Base-by-base conservation (phyloP, 2,113 vertebrate species). In the Corydoras maculifer region DNA sequence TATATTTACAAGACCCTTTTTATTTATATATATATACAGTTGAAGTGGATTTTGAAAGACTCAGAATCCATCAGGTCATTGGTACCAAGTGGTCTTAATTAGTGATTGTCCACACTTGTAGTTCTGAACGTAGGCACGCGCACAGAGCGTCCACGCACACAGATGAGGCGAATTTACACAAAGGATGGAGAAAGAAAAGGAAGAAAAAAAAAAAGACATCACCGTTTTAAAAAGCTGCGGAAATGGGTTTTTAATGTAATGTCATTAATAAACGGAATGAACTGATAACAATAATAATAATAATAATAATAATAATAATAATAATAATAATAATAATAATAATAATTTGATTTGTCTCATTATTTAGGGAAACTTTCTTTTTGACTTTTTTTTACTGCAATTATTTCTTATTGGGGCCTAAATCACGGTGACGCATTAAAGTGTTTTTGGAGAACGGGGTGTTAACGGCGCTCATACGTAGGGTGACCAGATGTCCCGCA, bases 1-100 rank as follows among this genome's bases (percentile, higher is more conserved):
- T 30, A 9, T 77, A 54, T 84, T 84, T 86, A 78, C 65, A 68
- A 70, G 78, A 86, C 79, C 82, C 82, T 84, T 85, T 72, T 68
- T 79, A 84, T 73, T 68, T 15, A n/a, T 75, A 13, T 62, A 35
- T 77, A 78, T 65, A 81, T 65, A 65, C 70, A 65, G 32, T 57
- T 1, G 53, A 25, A 7, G 1, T 12, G 59, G 14, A 11, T 51
- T 31, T 4, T 18, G 29, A 51, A 30, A 25, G 55, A 67, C 15
- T 51, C 65, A 57, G 8, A 12, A 4, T 48, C 29, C 15, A 5
- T 58, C 31, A 68, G 5, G 32, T 68, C 55, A 68, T 49, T 68
- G 35, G 31, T 58, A 68, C 25, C 18, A 58, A 67, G 31, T 35
- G 29, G 58, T 35, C 30, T 48, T n/a, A 35, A 48, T 54, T 14